Conservation (phyloP, 2,797 vertebrate genomes). For the Sciaenops ocellatus region DNA sequence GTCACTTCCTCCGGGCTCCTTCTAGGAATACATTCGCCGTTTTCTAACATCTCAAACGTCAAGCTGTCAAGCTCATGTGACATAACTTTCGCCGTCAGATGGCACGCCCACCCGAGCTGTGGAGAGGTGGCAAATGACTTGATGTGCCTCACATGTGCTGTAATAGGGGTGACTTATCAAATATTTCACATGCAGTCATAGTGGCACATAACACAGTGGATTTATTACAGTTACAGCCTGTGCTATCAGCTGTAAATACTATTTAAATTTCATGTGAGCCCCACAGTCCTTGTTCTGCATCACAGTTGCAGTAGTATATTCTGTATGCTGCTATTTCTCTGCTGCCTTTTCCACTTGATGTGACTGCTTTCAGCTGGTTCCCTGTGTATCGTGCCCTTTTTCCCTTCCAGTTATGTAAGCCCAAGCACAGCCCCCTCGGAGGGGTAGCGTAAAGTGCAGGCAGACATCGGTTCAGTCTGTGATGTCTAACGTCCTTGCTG, state of each 20-base stretch:
- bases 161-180: not conserved
- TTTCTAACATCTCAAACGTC: conserved; percentile 40
- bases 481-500: conserved; percentile 32
- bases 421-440: conserved; percentile 42
- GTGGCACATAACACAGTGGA: conserved; percentile 1
- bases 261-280: conserved; percentile 1
- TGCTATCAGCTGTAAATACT: conserved; percentile 3
- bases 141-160: conserved; percentile 10
- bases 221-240: conserved; percentile 1
- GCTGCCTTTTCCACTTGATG: conserved; percentile 46
- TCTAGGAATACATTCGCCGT: conserved; percentile 39
- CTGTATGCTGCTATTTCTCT: conserved; percentile 7
- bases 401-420: conserved; percentile 67
- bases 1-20: conserved; percentile 50
- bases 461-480: conserved; percentile 55
- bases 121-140: not conserved
- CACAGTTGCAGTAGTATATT: not conserved
- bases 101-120: not conserved
- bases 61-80: conserved; percentile 23
- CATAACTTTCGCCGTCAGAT: conserved; percentile 37
- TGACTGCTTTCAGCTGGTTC: conserved; percentile 55
- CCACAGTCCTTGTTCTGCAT: not conserved
- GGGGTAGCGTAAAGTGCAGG: conserved; percentile 50
- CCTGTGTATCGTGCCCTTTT: conserved; percentile 54
- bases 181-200: not conserved